phyloP scores from a whole-genome alignment of 92 coral and sea anemone species.

The Porites rus region DNA sequence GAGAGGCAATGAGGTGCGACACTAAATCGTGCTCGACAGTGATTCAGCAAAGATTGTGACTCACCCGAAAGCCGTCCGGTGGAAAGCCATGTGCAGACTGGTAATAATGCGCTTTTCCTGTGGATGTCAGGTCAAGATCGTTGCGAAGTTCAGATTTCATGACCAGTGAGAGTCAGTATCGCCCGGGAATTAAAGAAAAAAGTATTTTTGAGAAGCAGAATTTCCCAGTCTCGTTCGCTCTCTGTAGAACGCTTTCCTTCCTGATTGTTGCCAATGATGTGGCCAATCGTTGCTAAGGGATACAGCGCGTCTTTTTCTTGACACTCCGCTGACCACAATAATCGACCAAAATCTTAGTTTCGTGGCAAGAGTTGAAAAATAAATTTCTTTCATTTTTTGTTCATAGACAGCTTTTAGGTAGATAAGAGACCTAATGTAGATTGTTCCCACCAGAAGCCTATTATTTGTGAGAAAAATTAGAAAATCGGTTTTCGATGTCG shows the following conservation, averaged over 20 bases:
- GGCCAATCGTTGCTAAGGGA: constrained; percentile 37
- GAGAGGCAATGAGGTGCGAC: too few species aligned
- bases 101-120: constrained; percentile 84
- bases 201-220: not conserved
- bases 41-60: constrained; percentile 17
- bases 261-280: constrained; percentile 15
- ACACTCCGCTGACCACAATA: constrained; percentile 26
- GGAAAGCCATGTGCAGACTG: constrained; percentile 73
- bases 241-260: not conserved
- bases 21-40: not conserved
- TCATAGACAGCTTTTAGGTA: too few species aligned
- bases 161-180: not conserved
- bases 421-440: too few species aligned
- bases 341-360: not conserved
- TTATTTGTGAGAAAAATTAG: too few species aligned
- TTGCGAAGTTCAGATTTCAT: constrained; percentile 77
- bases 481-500: too few species aligned
- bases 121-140: constrained; percentile 84
- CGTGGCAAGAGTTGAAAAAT: too few species aligned
- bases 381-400: too few species aligned
- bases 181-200: not conserved
- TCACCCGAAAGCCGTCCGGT: constrained; percentile 78
- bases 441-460: too few species aligned
- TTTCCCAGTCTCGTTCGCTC: not conserved
- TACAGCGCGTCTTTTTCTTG: constrained; percentile 16